Evolutionary conservation across 1,140 invertebrate species (phyloP).

Genomic region (Drosophila micromelanica): DNA sequence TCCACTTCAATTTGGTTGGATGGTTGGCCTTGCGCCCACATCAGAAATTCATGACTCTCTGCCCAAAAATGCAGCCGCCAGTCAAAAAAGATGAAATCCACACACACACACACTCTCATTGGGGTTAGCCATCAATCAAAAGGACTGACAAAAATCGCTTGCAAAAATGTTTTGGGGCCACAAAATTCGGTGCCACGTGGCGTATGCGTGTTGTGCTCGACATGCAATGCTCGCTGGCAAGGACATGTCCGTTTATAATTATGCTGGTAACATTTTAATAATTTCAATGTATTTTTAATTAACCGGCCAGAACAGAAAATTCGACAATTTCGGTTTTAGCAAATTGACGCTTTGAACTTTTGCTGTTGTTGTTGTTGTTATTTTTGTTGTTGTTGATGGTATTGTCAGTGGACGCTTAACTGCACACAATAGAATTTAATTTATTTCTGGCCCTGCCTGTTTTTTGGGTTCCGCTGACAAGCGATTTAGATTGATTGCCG

Average conservation of each 20-base stretch:
- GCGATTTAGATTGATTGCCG: constrained; percentile 78
- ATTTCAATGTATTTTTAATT: constrained; percentile 78
- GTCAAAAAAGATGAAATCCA: constrained; percentile 24
- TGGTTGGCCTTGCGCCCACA: constrained; percentile 60
- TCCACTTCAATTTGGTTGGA: constrained; percentile 72
- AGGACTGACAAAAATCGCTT: constrained; percentile 29
- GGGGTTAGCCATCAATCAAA: constrained; percentile 71
- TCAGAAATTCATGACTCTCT: constrained; percentile 75
- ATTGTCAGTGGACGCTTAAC: constrained; percentile 18
- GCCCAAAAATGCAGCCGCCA: constrained; percentile 64
- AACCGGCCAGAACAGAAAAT: constrained; percentile 35
- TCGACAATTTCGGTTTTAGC: constrained; percentile 37
- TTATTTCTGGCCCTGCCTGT: constrained; percentile 43
- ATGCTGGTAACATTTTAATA: constrained; percentile 68
- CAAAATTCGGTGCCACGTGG: constrained; percentile 35
- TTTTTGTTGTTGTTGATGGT: not conserved
- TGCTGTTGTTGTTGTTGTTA: constrained; percentile 8
- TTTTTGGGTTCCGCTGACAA: constrained; percentile 57
- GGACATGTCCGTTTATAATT: constrained; percentile 44
- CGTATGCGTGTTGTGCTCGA: constrained; percentile 61
- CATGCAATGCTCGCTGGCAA: not conserved
- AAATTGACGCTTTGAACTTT: constrained; percentile 59
- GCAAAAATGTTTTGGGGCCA: constrained; percentile 54
- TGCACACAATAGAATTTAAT: constrained; percentile 51
- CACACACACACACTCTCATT: constrained; percentile 4